phyloP scores from a whole-genome alignment of 2,888 invertebrate species.

The Branchellion lobata region DNA sequence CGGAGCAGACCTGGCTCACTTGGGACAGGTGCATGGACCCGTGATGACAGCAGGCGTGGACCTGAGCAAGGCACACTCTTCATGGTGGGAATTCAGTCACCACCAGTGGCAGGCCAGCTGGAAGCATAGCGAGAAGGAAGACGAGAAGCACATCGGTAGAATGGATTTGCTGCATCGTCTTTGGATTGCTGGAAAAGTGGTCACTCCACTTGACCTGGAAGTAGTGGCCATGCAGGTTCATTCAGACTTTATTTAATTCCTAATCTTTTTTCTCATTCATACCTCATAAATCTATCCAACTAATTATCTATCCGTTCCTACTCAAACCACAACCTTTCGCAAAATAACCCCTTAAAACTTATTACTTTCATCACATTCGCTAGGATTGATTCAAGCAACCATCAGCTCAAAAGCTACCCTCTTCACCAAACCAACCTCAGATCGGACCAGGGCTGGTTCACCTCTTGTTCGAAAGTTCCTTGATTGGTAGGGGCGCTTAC shows the following conservation, averaged over 20 bases:
- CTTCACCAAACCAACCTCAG: slow-evolving; percentile 52
- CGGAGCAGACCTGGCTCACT: slow-evolving; percentile 80
- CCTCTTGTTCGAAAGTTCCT: slow-evolving; percentile 67
- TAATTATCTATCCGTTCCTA: too few relatives aligned
- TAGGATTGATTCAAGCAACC: too few relatives aligned
- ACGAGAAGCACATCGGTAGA: slow-evolving; percentile 68
- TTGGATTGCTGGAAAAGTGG: slow-evolving; percentile 66
- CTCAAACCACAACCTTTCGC: too few relatives aligned
- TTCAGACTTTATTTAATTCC: neutral
- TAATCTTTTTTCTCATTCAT: too few relatives aligned
- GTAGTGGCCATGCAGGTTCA: slow-evolving; percentile 71
- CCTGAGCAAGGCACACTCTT: slow-evolving; percentile 59
- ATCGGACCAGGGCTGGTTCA: slow-evolving; percentile 73
- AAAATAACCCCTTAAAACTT: too few relatives aligned
- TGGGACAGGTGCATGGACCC: slow-evolving; percentile 74
- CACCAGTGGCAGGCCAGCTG: slow-evolving; percentile 71
- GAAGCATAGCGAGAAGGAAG: slow-evolving; percentile 64
- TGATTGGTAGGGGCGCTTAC: slow-evolving; percentile 67
- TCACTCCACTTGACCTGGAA: slow-evolving; percentile 67
- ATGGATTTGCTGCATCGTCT: slow-evolving; percentile 71
- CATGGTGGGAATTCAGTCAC: slow-evolving; percentile 63
- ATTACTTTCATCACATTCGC: too few relatives aligned
- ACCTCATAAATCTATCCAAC: too few relatives aligned
- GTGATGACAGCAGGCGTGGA: slow-evolving; percentile 66
- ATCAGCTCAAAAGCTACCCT: too few relatives aligned